These are phyloP conservation scores for Procambarus clarkii DNA, from an alignment of 1,140 invertebrate species.

Conservation along the genomic window DNA sequence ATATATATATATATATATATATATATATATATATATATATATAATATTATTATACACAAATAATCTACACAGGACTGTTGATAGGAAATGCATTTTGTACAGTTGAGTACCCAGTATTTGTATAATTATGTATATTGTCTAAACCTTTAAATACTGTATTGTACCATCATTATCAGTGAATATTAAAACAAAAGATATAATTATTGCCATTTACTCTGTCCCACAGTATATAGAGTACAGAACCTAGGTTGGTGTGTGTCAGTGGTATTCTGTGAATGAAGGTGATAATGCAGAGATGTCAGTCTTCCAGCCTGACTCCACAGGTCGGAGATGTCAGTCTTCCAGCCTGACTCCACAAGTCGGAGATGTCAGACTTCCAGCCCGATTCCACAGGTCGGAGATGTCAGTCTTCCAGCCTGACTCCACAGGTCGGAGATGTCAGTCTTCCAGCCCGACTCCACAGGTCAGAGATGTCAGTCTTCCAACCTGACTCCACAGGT, in stretches of 20 bases:
- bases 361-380: no score
- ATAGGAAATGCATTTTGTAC: slow-evolving; percentile 2
- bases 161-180: not conserved
- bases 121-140: slow-evolving; percentile 19
- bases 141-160: not conserved
- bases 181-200: not conserved
- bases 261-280: no score
- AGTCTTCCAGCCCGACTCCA: no score
- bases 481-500: no score
- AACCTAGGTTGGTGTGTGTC: not conserved
- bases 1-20: slow-evolving; percentile 6
- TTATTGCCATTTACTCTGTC: not conserved
- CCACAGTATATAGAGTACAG: not conserved
- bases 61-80: slow-evolving; percentile 19
- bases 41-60: not conserved
- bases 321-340: no score
- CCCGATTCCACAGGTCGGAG: no score
- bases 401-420: no score
- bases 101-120: slow-evolving; percentile 28
- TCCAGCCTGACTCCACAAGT: no score
- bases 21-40: not conserved
- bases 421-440: no score
- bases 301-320: no score
- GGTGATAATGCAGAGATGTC: no score
- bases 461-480: no score